phyloP scores from a whole-genome alignment of 2,797 vertebrate species.

The Momotus momota region DNA sequence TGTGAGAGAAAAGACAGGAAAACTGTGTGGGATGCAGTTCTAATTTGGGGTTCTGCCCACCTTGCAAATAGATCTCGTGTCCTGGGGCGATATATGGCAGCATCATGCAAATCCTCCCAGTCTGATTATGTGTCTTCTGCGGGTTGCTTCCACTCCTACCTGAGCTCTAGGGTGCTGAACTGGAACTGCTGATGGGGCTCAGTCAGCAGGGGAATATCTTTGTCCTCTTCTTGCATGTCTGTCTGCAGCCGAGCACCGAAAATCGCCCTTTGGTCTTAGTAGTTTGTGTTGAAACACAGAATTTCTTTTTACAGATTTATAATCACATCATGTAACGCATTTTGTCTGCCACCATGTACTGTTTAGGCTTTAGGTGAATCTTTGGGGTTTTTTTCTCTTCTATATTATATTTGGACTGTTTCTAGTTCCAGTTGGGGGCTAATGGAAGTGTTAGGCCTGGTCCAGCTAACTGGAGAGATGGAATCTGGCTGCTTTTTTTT shows the following conservation, averaged over 20 bases:
- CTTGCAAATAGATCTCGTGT: not conserved
- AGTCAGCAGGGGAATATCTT: not conserved
- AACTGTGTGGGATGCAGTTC: not conserved
- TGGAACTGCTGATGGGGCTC: not conserved
- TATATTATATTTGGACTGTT: not conserved
- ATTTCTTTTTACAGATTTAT: not conserved
- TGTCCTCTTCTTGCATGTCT: not conserved
- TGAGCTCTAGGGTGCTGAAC: not conserved
- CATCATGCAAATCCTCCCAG: not conserved
- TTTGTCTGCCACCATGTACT: not conserved
- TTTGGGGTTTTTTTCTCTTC: not conserved
- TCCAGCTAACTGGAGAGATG: not conserved
- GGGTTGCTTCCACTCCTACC: not conserved
- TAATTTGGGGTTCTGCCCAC: not conserved
- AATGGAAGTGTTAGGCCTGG: not conserved
- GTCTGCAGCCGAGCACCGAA: not conserved
- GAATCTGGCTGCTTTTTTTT: not conserved
- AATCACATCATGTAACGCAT: not conserved
- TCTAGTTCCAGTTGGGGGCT: not conserved
- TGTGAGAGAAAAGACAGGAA: not conserved
- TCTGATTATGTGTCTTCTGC: not conserved
- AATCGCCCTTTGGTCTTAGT: not conserved
- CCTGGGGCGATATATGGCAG: not conserved
- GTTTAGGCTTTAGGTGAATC: not conserved
- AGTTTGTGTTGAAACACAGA: not conserved